Conservation (phyloP, 2,113 vertebrate species). For the Ptilorrhoa leucosticta region DNA sequence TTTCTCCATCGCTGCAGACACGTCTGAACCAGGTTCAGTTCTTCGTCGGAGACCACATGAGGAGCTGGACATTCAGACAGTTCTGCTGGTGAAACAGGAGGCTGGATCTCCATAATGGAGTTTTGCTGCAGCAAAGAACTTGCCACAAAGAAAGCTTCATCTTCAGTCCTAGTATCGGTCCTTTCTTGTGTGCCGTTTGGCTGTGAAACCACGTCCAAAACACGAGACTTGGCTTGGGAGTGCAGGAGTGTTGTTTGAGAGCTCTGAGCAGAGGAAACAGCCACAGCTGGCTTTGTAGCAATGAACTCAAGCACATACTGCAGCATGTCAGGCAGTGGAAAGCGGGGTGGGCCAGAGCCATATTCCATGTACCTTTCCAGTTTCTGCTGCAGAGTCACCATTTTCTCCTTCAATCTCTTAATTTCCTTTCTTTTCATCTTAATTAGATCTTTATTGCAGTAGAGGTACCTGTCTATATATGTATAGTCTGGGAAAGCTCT, state of each 20-base stretch:
- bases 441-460: slow-evolving; percentile 84
- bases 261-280: slow-evolving; percentile 42
- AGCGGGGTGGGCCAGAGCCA: slow-evolving; percentile 84
- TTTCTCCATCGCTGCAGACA: slow-evolving; percentile 91
- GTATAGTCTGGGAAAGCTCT: slow-evolving; percentile 92
- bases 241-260: neutral
- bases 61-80: slow-evolving; percentile 74
- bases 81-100: slow-evolving; percentile 62
- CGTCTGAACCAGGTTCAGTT: slow-evolving; percentile 80
- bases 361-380: slow-evolving; percentile 90
- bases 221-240: neutral
- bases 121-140: slow-evolving; percentile 43
- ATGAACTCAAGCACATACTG: slow-evolving; percentile 92
- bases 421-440: slow-evolving; percentile 83
- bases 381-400: slow-evolving; percentile 83
- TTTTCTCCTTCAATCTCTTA: slow-evolving; percentile 82
- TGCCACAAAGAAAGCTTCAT: neutral
- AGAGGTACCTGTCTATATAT: slow-evolving; percentile 97
- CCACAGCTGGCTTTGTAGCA: slow-evolving; percentile 72
- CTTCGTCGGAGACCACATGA: slow-evolving; percentile 74
- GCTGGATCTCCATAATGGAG: slow-evolving; percentile 55
- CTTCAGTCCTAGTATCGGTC: slow-evolving; percentile 35
- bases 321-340: slow-evolving; percentile 90
- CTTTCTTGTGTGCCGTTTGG: neutral
- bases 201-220: neutral